A percentile compares a stretch with the other conserved stretches of the same genome.
Evolutionary conservation across 2,113 vertebrate genomes (phyloP).

Genomic region (Hydrochoerus hydrochaeris): DNA sequence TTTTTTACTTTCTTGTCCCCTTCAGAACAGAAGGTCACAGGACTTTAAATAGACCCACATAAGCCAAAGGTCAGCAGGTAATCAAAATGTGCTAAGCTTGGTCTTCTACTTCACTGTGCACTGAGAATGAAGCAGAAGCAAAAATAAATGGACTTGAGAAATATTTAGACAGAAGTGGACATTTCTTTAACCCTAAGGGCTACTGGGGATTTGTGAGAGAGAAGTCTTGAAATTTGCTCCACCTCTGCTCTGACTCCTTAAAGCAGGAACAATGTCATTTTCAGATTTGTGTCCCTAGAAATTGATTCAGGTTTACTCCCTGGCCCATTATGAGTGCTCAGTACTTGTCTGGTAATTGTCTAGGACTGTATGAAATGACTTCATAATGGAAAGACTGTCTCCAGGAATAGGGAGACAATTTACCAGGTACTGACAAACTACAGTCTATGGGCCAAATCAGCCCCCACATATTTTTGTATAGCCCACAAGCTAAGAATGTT

Average conservation of each 20-base stretch:
- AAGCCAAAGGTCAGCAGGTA: not conserved
- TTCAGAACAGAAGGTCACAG: slow-evolving; percentile 3
- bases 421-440: not conserved
- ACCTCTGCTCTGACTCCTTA: not conserved
- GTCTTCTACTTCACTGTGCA: not conserved
- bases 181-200: not conserved
- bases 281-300: not conserved
- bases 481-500: not conserved
- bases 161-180: not conserved
- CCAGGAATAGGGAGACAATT: not conserved
- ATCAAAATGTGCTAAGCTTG: not conserved
- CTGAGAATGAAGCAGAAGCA: not conserved
- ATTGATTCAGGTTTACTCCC: not conserved
- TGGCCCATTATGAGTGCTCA: not conserved
- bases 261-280: not conserved
- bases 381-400: not conserved
- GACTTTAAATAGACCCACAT: not conserved
- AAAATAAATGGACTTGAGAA: not conserved
- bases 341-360: not conserved
- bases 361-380: not conserved
- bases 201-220: not conserved
- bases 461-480: not conserved
- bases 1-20: not conserved
- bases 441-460: not conserved
- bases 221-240: not conserved